Conservation (phyloP, 1,140 invertebrate species). For the Archegozetes longisetosus region DNA sequence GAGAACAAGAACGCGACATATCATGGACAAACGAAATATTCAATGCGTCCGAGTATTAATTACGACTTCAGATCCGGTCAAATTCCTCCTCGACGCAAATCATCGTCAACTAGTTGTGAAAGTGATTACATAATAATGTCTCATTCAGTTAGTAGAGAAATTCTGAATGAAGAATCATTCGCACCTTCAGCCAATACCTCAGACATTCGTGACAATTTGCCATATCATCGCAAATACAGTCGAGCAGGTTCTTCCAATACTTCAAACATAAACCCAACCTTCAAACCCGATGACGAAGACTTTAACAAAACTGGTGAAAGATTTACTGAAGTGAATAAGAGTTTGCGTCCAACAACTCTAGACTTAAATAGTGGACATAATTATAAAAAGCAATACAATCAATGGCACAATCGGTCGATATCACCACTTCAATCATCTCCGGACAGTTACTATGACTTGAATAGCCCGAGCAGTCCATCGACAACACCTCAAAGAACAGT, state of each 20-base stretch:
- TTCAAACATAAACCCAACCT: not conserved
- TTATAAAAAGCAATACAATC: not conserved
- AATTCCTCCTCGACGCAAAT: constrained; percentile 41
- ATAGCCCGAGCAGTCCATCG: not conserved
- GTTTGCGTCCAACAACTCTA: not conserved
- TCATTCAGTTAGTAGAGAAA: not conserved
- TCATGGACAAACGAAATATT: constrained; percentile 60
- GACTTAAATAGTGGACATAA: not conserved
- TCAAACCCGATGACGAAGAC: not conserved
- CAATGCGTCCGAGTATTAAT: constrained; percentile 42
- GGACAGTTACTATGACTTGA: not conserved
- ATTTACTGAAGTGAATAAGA: not conserved
- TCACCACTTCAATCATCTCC: not conserved
- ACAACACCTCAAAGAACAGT: not conserved
- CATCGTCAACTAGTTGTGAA: constrained; percentile 43
- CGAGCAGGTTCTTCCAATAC: not conserved
- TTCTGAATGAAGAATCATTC: not conserved
- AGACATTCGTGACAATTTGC: not conserved
- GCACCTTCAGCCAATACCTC: not conserved
- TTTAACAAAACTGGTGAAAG: not conserved
- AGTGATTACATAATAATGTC: constrained; percentile 26
- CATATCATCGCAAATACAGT: not conserved
- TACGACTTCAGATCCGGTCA: not conserved
- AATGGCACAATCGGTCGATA: not conserved
- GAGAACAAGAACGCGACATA: constrained; percentile 53